Conservation (phyloP, 2,113 vertebrate species). For the Prionailurus bengalensis region DNA sequence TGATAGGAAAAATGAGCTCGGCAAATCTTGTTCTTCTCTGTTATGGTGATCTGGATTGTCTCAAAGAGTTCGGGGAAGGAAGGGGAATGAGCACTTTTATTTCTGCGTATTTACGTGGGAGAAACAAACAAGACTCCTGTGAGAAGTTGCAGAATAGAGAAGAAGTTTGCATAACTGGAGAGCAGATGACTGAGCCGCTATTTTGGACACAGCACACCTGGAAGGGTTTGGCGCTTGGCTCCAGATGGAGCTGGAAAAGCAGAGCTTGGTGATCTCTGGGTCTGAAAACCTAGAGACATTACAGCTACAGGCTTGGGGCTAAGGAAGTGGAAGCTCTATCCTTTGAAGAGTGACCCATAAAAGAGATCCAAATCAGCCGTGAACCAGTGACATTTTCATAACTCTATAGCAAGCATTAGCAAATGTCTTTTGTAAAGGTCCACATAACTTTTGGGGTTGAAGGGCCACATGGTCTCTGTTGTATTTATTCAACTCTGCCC, state of each 20-base stretch:
- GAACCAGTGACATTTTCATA: not conserved
- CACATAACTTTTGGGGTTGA: not conserved
- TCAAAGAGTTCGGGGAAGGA: not conserved
- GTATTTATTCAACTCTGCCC: not conserved
- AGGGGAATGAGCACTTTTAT: not conserved
- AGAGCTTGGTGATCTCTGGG: not conserved
- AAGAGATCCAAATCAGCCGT: not conserved
- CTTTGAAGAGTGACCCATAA: not conserved
- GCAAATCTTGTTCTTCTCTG: not conserved
- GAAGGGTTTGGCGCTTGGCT: not conserved
- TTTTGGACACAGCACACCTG: not conserved
- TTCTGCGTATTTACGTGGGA: not conserved
- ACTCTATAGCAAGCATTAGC: not conserved
- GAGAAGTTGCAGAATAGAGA: not conserved
- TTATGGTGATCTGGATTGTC: not conserved
- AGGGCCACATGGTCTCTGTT: not conserved
- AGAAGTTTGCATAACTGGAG: accelerated
- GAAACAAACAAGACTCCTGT: not conserved
- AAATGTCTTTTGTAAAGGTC: not conserved
- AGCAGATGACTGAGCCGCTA: not conserved
- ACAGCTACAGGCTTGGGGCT: not conserved
- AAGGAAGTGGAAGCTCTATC: not conserved
- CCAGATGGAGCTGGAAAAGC: not conserved
- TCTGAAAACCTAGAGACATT: not conserved
- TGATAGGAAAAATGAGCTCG: not conserved